Conservation (phyloP, 1,140 invertebrate genomes). For the Chlorops oryzae region DNA sequence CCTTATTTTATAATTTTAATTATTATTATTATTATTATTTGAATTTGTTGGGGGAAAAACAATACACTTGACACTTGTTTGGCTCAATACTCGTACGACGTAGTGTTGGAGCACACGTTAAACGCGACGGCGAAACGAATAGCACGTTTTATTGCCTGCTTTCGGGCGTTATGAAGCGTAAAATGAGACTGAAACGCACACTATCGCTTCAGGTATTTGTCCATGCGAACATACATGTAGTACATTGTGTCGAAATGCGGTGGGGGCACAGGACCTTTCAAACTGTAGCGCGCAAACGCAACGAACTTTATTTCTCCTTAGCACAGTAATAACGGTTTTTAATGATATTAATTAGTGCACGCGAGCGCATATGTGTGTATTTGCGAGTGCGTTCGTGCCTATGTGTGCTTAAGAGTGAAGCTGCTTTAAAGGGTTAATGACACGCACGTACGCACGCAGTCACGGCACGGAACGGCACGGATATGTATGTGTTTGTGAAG, state of each 20-base stretch:
- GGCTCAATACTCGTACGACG: background rate
- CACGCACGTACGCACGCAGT: too few relatives aligned
- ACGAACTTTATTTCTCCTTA: background rate
- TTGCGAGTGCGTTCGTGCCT: background rate
- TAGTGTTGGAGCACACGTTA: background rate
- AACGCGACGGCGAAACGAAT: slow-evolving; percentile 1
- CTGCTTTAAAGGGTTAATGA: too few relatives aligned
- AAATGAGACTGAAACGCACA: background rate
- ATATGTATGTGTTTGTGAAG: too few relatives aligned
- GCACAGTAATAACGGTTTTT: background rate
- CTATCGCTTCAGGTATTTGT: too few relatives aligned
- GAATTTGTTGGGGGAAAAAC: too few relatives aligned
- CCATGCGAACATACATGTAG: too few relatives aligned
- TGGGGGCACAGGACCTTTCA: too few relatives aligned
- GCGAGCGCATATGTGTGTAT: too few relatives aligned
- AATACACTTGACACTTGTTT: background rate
- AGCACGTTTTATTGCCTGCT: slow-evolving; percentile 8
- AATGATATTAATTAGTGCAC: slow-evolving; percentile 7
- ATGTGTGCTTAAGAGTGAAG: background rate
- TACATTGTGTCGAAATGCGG: too few relatives aligned
- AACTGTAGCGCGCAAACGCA: background rate
- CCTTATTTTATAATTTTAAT: too few relatives aligned
- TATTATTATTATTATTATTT: too few relatives aligned
- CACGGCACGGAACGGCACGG: too few relatives aligned
- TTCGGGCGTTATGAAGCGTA: slow-evolving; percentile 5